Conservation (phyloP, 2,113 vertebrate genomes). For the Balaeniceps rex region DNA sequence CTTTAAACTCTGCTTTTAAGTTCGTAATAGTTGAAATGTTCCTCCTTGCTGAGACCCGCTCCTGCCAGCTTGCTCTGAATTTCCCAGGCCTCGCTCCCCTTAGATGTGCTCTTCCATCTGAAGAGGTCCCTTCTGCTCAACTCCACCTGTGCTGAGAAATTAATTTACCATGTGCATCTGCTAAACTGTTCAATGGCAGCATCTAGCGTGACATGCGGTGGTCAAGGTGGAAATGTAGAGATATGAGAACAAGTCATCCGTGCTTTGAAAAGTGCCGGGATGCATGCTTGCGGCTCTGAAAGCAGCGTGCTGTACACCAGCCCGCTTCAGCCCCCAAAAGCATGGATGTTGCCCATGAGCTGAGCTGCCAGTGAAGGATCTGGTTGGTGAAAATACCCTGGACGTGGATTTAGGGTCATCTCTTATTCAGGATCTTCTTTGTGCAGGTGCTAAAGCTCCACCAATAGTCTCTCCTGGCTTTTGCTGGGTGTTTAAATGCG, state of each 20-base stretch:
- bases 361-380: neutral
- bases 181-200: neutral
- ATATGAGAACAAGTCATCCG: neutral
- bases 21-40: neutral
- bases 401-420: neutral
- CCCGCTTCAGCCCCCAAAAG: neutral
- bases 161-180: neutral
- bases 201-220: neutral
- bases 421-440: neutral
- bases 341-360: neutral
- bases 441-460: neutral
- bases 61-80: neutral
- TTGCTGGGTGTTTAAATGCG: neutral
- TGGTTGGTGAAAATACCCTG: neutral
- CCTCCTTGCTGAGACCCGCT: neutral
- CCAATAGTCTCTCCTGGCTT: neutral
- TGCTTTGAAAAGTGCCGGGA: neutral
- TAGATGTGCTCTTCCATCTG: neutral
- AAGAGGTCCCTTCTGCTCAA: neutral
- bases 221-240: neutral
- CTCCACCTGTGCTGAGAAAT: neutral
- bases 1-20: neutral
- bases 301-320: neutral
- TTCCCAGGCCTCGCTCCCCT: neutral
- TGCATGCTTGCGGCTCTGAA: neutral